Evolutionary conservation across 2,888 invertebrate genomes (phyloP), one percentile per base, ranked within the genome.

Genomic region (Drosophila mimica): DNA sequence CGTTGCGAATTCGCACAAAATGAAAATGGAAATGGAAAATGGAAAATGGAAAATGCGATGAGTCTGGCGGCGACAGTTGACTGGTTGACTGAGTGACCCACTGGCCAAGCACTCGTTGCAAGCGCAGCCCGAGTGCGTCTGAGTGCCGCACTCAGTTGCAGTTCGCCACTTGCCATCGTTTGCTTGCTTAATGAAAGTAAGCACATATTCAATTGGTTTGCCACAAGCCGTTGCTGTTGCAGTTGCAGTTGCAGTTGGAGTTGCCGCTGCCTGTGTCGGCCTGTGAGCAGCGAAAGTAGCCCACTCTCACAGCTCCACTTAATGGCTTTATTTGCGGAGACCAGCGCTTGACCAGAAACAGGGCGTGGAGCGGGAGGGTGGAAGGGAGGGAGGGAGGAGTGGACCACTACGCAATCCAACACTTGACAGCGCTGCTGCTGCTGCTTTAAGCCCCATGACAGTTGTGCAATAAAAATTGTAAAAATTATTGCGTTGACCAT

Each of bases 151-250:
- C 58, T 64, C 31, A 15, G 40, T 40, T 59, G 54, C 63, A 67
- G 71, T 59, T 54, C 56, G 76, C 67, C 79, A 78, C 81, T 76
- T 62, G 66, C 63, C 61, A 66, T 66, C 86, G 89, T 88, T 81
- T 86, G 74, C 77, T 81, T 86, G 74, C 77, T 77, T 81, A 87
- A 88, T 87, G 89, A 85, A 88, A 88, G 89, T 83, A 86, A 69
- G 72, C 49, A 70, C 68, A 62, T 28, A 46, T 46, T 46, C 25
- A 15, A 15, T 52, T 38, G 15, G 76, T 20, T 28, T 57, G 62
- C 67, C 67, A 65, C 66, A 56, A 33, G 65, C 60, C 65, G 59
- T 15, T 38, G 33, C 31, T 11, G 54, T n/a, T 15, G 30, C 51
- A 30, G 54, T 25, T 28, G 63, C 52, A 33, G 52, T 52, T 52